A percentile compares a stretch with the other conserved stretches of the same genome.
Conservation (phyloP, 2,888 invertebrate species). For the Uloborus plumipes region DNA sequence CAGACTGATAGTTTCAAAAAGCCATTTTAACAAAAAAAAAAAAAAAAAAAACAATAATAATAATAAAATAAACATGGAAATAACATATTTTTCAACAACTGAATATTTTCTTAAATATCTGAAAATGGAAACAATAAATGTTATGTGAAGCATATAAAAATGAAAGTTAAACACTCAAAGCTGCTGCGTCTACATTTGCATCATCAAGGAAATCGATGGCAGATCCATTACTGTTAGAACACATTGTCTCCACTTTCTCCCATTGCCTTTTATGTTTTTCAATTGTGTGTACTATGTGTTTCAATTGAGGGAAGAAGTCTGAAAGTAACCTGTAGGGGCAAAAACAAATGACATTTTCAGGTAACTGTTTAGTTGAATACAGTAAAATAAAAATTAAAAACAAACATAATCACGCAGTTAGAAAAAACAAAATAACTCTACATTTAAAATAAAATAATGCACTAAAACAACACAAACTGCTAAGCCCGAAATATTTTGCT, state of each 20-base stretch:
- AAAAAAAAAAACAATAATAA: too few species aligned
- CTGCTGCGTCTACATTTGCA: constrained; percentile 42
- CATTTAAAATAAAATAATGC: neutral
- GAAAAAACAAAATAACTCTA: neutral
- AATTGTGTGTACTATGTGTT: constrained; percentile 27
- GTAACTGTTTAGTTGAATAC: neutral
- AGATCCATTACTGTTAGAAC: constrained; percentile 11
- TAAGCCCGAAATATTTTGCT: too few species aligned
- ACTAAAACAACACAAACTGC: neutral
- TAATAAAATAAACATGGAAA: too few species aligned
- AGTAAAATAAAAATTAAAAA: neutral
- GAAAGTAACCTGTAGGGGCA: constrained; percentile 36
- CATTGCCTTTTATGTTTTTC: constrained; percentile 37
- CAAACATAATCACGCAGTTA: too few species aligned
- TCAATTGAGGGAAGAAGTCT: constrained; percentile 47
- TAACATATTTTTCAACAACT: too few species aligned
- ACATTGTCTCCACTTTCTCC: constrained; percentile 39
- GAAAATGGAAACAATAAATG: too few species aligned
- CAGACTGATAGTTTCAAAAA: too few species aligned
- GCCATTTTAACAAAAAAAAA: too few species aligned
- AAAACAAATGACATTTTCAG: neutral
- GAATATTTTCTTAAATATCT: too few species aligned
- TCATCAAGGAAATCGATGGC: constrained; percentile 56
- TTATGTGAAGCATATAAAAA: too few species aligned
- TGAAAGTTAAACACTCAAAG: constrained; percentile 19